Evolutionary conservation across 1,140 invertebrate genomes (phyloP).

Genomic region (Drosophila bocki): DNA sequence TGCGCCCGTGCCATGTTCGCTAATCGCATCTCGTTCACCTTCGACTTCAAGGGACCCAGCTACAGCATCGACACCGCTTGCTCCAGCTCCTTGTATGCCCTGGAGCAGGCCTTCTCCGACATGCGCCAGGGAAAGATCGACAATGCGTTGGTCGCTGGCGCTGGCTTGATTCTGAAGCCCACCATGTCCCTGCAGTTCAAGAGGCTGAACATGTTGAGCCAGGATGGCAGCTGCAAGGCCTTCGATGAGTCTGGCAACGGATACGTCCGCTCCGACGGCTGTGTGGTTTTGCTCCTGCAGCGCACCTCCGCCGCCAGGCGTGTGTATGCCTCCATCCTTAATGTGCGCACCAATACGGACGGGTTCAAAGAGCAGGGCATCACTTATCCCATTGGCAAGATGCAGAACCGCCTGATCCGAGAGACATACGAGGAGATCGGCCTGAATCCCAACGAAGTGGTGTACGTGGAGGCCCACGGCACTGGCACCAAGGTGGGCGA

Average conservation of each 20-base stretch:
- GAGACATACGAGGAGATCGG: slow-evolving; percentile 94
- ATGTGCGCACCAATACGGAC: slow-evolving; percentile 95
- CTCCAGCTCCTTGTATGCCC: slow-evolving; percentile 95
- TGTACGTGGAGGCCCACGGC: slow-evolving; percentile 97
- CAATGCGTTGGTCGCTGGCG: slow-evolving; percentile 95
- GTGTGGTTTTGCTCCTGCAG: slow-evolving; percentile 93
- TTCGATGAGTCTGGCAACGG: slow-evolving; percentile 96
- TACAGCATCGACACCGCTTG: slow-evolving; percentile 98
- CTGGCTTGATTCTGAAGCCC: slow-evolving; percentile 94
- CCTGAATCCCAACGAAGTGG: slow-evolving; percentile 92
- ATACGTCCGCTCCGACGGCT: slow-evolving; percentile 96
- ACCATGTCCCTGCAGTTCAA: slow-evolving; percentile 96
- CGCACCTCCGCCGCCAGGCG: slow-evolving; percentile 90
- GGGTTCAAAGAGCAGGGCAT: slow-evolving; percentile 95
- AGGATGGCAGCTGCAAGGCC: slow-evolving; percentile 95
- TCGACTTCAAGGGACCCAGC: slow-evolving; percentile 96
- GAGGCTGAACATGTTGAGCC: slow-evolving; percentile 94
- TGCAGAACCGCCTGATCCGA: slow-evolving; percentile 94
- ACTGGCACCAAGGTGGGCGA: slow-evolving; percentile 98
- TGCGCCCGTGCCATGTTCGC: slow-evolving; percentile 98
- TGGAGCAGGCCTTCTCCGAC: slow-evolving; percentile 93
- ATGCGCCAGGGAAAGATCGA: slow-evolving; percentile 95
- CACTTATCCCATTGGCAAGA: slow-evolving; percentile 94
- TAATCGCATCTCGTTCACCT: slow-evolving; percentile 97
- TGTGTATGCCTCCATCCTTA: slow-evolving; percentile 94